phyloP scores from a whole-genome alignment of 2,797 vertebrate genomes.

The Pagetopsis macropterus region DNA sequence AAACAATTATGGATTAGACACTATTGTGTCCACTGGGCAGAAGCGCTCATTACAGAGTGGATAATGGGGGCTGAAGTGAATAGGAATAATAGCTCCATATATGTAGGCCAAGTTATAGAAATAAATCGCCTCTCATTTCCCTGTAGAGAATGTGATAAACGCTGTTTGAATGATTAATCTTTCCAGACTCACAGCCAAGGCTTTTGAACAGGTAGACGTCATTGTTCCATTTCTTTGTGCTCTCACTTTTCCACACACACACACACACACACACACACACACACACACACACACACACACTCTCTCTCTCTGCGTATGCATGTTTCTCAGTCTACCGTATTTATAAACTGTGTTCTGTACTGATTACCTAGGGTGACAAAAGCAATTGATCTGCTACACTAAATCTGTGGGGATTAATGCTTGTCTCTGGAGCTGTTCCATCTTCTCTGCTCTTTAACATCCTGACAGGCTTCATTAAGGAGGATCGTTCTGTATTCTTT shows the following conservation, averaged over 20 bases:
- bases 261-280: too few species aligned
- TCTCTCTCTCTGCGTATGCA: slow-evolving; percentile 18
- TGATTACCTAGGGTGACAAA: slow-evolving; percentile 81
- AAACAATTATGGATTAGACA: slow-evolving; percentile 68
- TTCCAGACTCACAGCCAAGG: slow-evolving; percentile 43
- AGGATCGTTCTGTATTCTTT: slow-evolving; percentile 39
- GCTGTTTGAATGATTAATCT: slow-evolving; percentile 67
- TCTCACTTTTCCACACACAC: slow-evolving; percentile 12
- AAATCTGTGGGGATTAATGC: slow-evolving; percentile 78
- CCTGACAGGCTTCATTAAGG: slow-evolving; percentile 30
- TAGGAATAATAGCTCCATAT: slow-evolving; percentile 59
- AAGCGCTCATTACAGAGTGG: slow-evolving; percentile 63
- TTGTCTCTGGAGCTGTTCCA: slow-evolving; percentile 61
- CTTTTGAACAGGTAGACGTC: slow-evolving; percentile 67
- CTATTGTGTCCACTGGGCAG: slow-evolving; percentile 61
- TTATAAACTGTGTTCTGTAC: slow-evolving; percentile 73
- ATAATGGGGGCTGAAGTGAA: slow-evolving; percentile 60
- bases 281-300: neutral
- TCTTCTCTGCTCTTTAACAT: slow-evolving; percentile 33
- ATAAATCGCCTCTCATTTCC: slow-evolving; percentile 75
- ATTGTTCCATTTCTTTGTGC: slow-evolving; percentile 57
- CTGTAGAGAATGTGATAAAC: slow-evolving; percentile 66
- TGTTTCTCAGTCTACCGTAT: slow-evolving; percentile 58
- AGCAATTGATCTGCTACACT: slow-evolving; percentile 78
- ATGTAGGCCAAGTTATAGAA: slow-evolving; percentile 78